Evolutionary conservation across 2,888 invertebrate species (phyloP), one percentile per base, ranked within the genome.

Genomic region (Cetonia aurata): DNA sequence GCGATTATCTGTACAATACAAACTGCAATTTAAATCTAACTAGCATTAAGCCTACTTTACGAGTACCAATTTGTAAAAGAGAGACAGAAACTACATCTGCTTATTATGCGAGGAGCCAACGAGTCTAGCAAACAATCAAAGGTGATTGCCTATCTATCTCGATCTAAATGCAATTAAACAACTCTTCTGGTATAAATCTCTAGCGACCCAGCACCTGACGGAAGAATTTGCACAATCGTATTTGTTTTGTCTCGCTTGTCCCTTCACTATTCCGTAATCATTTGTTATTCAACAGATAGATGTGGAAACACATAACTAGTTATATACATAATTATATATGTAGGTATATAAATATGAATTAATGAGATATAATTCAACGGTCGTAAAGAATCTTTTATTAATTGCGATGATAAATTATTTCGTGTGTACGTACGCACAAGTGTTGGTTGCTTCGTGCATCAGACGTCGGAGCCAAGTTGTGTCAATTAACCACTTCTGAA

Each of bases 181-280:
- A 50, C 50, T 65, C 50, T 65, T 65, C 50, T 1, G 2, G 37
- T 17, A 50, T 65, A 50, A 65, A 65, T 65, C 50, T 46, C 25
- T 50, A 31, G 50, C 50, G 37, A 50, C 41, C 50, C 33, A 46
- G 4, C 37, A 46, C 37, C 37, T 65, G 50, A 65, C 62, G 62
- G 50, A 50, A 65, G 33, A 50, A 50, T 65, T 65, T 65, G 37
- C 52, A 65, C 62, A 65, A 65, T 65, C 62, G 50, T 37, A 48
- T 33, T 17, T 41, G 41, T 65, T 50, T 50, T 50, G 50, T 50
- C 60, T 46, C 31, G 33, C 33, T 56, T 48, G 6, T 50, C 62
- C 62, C 50, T 62, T 62, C 62, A 50, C 62, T 65, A 65, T 65
- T 50, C 41, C 62, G 62, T 37, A 65, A 65, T 50, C 50, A 31